Evolutionary conservation across 2,113 vertebrate genomes (phyloP).

Genomic region (Nematolebias whitei): DNA sequence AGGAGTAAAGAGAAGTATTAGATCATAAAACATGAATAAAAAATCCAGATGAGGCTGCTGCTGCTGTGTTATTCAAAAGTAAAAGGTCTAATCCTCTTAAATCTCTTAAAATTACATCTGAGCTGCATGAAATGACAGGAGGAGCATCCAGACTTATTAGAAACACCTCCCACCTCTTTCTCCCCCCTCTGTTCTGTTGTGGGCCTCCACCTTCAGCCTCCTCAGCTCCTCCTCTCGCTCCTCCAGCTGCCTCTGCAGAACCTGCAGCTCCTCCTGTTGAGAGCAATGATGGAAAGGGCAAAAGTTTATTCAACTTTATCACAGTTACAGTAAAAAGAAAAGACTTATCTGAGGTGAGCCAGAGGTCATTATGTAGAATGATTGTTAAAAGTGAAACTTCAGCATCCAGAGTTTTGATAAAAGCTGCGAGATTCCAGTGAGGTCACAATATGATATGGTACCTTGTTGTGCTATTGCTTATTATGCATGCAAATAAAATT

Average conservation of each 20-base stretch:
- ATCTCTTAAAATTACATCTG: conserved; percentile 18
- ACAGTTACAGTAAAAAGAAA: not conserved
- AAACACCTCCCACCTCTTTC: conserved; percentile 82
- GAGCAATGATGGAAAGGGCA: not conserved
- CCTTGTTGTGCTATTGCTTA: too few relatives aligned
- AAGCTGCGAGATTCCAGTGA: too few relatives aligned
- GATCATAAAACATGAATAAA: conserved; percentile 14
- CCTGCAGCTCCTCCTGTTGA: conserved; percentile 87
- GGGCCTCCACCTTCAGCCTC: conserved; percentile 75
- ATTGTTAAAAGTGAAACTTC: too few relatives aligned
- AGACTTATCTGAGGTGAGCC: not conserved
- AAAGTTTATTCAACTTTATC: not conserved
- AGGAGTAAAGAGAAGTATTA: conserved; percentile 19
- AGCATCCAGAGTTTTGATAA: too few relatives aligned
- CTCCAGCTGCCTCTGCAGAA: conserved; percentile 87
- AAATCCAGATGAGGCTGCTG: conserved; percentile 21
- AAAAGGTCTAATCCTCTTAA: conserved; percentile 42
- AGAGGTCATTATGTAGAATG: too few relatives aligned
- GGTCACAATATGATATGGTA: too few relatives aligned
- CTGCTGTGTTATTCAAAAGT: conserved; percentile 30
- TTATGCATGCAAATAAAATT: too few relatives aligned
- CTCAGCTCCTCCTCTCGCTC: conserved; percentile 86
- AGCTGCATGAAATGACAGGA: conserved; percentile 7
- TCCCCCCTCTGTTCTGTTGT: conserved; percentile 70
- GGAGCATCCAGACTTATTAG: conserved; percentile 9